Evolutionary conservation across 2,797 vertebrate species (phyloP), one percentile per base, ranked within the genome.

Genomic region (Simalia tracyae): DNA sequence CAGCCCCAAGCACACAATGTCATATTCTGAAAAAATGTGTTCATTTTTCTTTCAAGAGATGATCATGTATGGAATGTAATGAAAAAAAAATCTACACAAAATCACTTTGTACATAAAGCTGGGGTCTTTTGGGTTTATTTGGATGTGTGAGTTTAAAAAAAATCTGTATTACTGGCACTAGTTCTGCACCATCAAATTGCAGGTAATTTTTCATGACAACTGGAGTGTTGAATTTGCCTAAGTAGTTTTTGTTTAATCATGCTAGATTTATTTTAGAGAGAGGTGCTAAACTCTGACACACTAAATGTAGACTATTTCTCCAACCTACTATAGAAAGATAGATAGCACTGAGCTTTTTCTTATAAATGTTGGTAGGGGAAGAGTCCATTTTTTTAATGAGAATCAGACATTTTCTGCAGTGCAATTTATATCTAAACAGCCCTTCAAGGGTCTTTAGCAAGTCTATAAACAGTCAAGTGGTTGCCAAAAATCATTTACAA

Each of bases 401-500:
- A 0, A 0, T 24, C 12, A 87, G 90, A 89, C 12, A 5, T 3
- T 63, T 28, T 9, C 85, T 85, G 90, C 91, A 14, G 26, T 42
- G 84, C 56, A 87, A 36, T 89, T 87, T 90, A 81, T 3, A 0
- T 91, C 91, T 93, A 93, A 91, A 88, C 93, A 93, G 46, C 5
- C 17, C 56, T 93, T 87, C 50, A 42, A 93, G 61, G 90, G 26
- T 5, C 28, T 72, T 92, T 92, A 91, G 87, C 86, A 92, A 94
- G 2, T 81, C n/a, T 91, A 89, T 17, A 91, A 92, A 93, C 42
- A 90, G 93, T 60, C 9, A 28, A 4, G 63, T 19, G 2, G 1
- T 92, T 95, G 95, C 93, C 88, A 94, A 95, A 96, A 96, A 91
- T 0, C 86, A 94, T 89, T 31, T 9, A 90, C 93, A 93, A 89